Conservation (phyloP, 2,888 invertebrate genomes). For the Heliconius ismenius region DNA sequence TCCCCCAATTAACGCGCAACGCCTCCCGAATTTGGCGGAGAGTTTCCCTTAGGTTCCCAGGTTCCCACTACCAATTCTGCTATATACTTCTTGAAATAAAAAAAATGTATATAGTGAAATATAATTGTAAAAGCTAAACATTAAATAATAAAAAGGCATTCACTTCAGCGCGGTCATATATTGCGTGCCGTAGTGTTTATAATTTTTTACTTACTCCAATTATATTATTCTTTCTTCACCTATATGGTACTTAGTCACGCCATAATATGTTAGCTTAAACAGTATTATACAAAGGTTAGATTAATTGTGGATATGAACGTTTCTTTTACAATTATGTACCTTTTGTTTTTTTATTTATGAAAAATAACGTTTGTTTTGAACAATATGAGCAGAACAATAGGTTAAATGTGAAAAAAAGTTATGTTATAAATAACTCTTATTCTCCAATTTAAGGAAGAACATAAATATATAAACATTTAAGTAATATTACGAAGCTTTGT, state of each 20-base stretch:
- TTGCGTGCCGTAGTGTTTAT: conserved; percentile 37
- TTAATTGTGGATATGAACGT: conserved; percentile 1
- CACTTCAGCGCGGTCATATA: conserved; percentile 24
- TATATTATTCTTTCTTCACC: conserved; percentile 38
- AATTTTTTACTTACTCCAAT: conserved; percentile 30
- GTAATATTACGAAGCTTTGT: too few relatives aligned
- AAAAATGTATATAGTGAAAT: too few relatives aligned
- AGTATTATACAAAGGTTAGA: conserved; percentile 25
- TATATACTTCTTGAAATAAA: too few relatives aligned
- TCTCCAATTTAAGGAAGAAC: not conserved
- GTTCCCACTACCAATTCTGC: too few relatives aligned
- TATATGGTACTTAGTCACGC: conserved; percentile 39
- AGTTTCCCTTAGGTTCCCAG: too few relatives aligned
- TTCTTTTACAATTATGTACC: not conserved
- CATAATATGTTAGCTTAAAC: conserved; percentile 30
- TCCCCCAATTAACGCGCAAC: too few relatives aligned
- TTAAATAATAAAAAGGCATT: conserved; percentile 11
- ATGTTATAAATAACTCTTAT: not conserved
- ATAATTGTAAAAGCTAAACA: not conserved
- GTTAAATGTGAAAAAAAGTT: not conserved
- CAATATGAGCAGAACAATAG: not conserved
- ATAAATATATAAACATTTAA: too few relatives aligned
- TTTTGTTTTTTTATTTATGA: not conserved
- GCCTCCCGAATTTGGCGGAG: too few relatives aligned
- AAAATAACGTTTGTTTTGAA: not conserved